These are phyloP conservation scores for Troides oblongomaculatus DNA, from an alignment of 2,888 invertebrate genomes.

Conservation along the genomic window DNA sequence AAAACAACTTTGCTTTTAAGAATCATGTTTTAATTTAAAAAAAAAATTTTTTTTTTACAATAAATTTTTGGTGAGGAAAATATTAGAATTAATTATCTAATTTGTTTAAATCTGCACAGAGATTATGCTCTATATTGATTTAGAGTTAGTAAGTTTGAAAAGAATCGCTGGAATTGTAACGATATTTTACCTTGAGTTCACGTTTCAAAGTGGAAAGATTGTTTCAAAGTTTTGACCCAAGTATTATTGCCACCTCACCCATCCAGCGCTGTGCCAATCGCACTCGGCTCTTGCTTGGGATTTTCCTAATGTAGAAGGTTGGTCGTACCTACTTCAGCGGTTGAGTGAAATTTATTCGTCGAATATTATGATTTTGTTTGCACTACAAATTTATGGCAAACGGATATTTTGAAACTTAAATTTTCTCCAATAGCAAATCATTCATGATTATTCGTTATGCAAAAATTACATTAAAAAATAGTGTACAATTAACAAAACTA, in stretches of 20 bases:
- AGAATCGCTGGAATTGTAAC: neutral
- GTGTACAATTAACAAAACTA: too few relatives aligned
- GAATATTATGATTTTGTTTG: conserved; percentile 18
- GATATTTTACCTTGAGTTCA: neutral
- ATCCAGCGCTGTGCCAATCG: conserved; percentile 3
- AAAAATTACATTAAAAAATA: too few relatives aligned
- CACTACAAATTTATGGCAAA: conserved; percentile 5
- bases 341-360: conserved; percentile 12
- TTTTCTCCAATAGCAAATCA: neutral
- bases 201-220: conserved; percentile 10
- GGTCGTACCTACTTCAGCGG: conserved; percentile 9
- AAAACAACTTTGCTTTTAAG: too few relatives aligned
- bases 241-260: conserved; percentile 15
- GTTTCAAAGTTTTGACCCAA: conserved; percentile 16
- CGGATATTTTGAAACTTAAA: neutral
- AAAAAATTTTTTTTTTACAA: too few relatives aligned
- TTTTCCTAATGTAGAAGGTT: conserved; percentile 11
- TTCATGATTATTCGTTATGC: neutral
- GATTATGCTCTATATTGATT: neutral
- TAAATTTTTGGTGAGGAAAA: too few relatives aligned
- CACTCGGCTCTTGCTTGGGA: conserved; percentile 9
- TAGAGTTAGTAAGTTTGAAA: neutral
- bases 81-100: too few relatives aligned
- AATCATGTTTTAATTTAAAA: too few relatives aligned
- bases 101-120: too few relatives aligned